Base-by-base conservation (phyloP, 2,113 vertebrate species). In the Antechinus flavipes region DNA sequence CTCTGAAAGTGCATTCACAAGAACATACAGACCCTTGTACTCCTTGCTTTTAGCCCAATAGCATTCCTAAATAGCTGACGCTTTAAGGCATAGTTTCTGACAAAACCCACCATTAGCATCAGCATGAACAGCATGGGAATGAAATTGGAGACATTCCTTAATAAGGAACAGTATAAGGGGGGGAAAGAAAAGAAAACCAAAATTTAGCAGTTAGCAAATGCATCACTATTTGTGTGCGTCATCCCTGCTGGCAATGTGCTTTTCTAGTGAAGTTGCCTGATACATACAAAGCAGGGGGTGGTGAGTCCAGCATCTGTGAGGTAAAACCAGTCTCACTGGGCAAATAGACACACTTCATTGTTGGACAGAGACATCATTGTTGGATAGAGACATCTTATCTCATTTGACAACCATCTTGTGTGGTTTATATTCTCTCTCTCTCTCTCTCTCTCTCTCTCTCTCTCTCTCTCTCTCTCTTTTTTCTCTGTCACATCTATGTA, bases 1-100 rank as follows among this genome's bases (percentile, higher is more conserved):
- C 76, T 93, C 26, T 0, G 2, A 91, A 95, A 35, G 46, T 26
- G 54, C 25, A 94, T n/a, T 92, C 42, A 54, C 30, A 56, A 27
- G 93, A 9, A 93, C 0, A 14, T 53, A 89, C 14, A 61, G 94
- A 24, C 84, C 89, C 11, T 92, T 0, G 0, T 9, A 23, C 16
- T 27, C 68, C 93, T 84, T 55, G 54, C 16, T 76, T 61, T 91
- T 35, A 42, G 42, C 1, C 1, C 49, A 68, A 76, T 58, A 14
- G 89, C 35, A 54, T 35, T 94, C 91, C 50, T 49, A 95, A 94
- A 95, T 92, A 95, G 61, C 3, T 26, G 16, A 95, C n/a, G 27
- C 46, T 76, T 94, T 54, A 89, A 92, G 52, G 91, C 54, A 90
- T 47, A 53, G 54, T 90, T 93, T 94, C 30, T 94, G 49, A 26